Conservation (phyloP, 2,113 vertebrate species). For the Pantherophis guttatus region DNA sequence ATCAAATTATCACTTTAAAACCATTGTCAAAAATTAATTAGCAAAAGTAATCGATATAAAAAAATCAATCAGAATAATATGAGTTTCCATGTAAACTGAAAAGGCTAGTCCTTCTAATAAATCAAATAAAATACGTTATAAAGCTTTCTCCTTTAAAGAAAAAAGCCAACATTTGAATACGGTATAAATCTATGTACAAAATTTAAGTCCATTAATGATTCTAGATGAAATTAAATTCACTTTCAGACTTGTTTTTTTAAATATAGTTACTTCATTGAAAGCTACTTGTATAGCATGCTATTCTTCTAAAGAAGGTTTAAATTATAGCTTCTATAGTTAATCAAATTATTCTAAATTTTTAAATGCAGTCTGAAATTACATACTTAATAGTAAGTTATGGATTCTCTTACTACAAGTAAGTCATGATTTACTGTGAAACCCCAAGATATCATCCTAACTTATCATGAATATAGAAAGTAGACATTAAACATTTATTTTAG, state of each 20-base stretch:
- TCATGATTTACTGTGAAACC: neutral
- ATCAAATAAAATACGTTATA: neutral
- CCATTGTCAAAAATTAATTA: neutral
- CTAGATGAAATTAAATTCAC: neutral
- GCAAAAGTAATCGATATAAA: neutral
- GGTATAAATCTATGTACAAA: neutral
- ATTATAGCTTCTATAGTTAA: neutral
- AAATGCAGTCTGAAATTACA: neutral
- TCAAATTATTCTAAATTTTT: neutral
- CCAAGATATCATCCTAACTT: neutral
- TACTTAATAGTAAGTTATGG: neutral
- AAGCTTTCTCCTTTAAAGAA: neutral
- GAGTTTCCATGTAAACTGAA: neutral
- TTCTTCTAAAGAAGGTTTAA: neutral
- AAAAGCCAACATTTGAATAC: neutral
- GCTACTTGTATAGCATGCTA: neutral
- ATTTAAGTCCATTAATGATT: neutral
- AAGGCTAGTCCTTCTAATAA: neutral
- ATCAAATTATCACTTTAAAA: neutral
- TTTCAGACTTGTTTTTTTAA: neutral
- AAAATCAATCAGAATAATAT: neutral
- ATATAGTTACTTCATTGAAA: neutral
- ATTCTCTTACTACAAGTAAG: neutral
- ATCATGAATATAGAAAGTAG: neutral
- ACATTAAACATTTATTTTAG: slow-evolving; percentile 20